Evolutionary conservation across 2,888 invertebrate species (phyloP), one percentile per base, ranked within the genome.

Genomic region (Dasysyrphus albostriatus): DNA sequence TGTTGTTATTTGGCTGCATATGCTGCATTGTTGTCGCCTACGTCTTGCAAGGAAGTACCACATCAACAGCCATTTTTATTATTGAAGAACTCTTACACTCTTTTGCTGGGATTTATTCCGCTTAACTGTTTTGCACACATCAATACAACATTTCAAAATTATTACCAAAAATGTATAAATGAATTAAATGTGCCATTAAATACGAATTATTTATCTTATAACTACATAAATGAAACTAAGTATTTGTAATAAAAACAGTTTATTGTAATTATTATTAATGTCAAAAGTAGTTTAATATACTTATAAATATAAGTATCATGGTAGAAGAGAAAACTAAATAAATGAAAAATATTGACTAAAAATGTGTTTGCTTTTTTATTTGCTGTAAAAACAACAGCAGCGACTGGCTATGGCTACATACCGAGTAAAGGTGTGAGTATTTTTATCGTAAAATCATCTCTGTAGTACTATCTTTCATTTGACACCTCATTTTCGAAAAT

Each of bases 41-140:
- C 81, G 93, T 97, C 70, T 94, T 95, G 0, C 93, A 94, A 81
- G 95, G 96, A 51, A 94, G 95, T 73, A 93, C 93, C 1, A 90
- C 93, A 3, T 94, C 95, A 0, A 95, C 95, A 0, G 93, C 93
- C 0, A 93, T 96, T 82, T 96, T 96, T 0, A 95, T 97, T 92
- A 91, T 95, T 24, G 97, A 97, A 0, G 97, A 97, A 93, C 94
- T 97, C 44, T 95, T 97, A n/a, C 89, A 96, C n/a, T n/a, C n/a
- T n/a, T n/a, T 97, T 65, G 96, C 97, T 8, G 96, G 97, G 37
- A 95, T 97, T 88, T 97, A 97, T 90, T 97, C 97, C 0, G 97
- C 97, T 0, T 97, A 97, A 92, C 91, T 97, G 19, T 97, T 97
- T n/a, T n/a, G n/a, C n/a, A n/a, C n/a, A n/a, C 59, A 32, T 63